phyloP scores from a whole-genome alignment of 2,113 vertebrate genomes.

The Menura novaehollandiae region DNA sequence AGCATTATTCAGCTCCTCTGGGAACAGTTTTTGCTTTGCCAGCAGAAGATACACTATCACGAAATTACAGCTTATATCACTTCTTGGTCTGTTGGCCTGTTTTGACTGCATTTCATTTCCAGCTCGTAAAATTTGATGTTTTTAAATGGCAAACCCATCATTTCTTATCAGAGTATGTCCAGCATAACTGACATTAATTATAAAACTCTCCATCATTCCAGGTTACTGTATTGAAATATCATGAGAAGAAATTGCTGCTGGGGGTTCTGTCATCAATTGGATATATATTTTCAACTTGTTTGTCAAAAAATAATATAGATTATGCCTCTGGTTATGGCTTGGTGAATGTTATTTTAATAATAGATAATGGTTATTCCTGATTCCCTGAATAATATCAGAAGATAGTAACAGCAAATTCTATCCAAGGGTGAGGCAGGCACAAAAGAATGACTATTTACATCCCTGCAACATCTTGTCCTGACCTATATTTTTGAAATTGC shows the following conservation, averaged over 20 bases:
- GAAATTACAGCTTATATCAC: constrained; percentile 60
- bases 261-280: constrained; percentile 25
- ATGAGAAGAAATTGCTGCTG: constrained; percentile 49
- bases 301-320: background rate
- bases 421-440: background rate
- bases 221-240: constrained; percentile 44
- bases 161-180: constrained; percentile 70
- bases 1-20: background rate
- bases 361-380: constrained; percentile 53
- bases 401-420: constrained; percentile 24
- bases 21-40: constrained; percentile 43
- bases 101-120: constrained; percentile 64
- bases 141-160: constrained; percentile 69
- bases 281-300: constrained; percentile 52
- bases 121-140: constrained; percentile 68
- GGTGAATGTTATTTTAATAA: constrained; percentile 56
- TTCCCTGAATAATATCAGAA: constrained; percentile 35
- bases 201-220: constrained; percentile 57
- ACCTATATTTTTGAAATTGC: background rate
- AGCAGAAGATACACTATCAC: constrained; percentile 40
- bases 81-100: constrained; percentile 52
- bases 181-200: constrained; percentile 70
- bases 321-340: background rate
- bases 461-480: background rate
- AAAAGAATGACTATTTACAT: background rate